phyloP scores from a whole-genome alignment of 2,888 invertebrate species.

The Syrista parreyssii region DNA sequence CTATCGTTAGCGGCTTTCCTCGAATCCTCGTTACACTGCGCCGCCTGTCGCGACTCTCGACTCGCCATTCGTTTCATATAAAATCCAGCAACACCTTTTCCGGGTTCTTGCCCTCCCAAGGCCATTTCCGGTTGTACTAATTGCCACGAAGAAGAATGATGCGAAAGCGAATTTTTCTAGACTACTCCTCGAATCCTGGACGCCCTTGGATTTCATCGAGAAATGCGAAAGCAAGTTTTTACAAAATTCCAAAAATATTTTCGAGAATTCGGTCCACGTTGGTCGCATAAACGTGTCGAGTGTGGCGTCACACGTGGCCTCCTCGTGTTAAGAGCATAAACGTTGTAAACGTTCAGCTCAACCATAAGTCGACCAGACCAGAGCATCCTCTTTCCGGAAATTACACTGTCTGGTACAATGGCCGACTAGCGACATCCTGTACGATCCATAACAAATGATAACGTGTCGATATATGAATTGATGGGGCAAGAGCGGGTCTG shows the following conservation, averaged over 20 bases:
- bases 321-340: neutral
- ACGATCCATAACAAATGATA: neutral
- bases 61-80: neutral
- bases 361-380: neutral
- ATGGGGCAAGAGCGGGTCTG: neutral
- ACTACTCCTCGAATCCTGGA: neutral
- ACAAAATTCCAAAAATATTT: neutral
- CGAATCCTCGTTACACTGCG: neutral
- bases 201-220: neutral
- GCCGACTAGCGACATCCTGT: neutral
- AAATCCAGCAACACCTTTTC: neutral
- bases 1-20: neutral
- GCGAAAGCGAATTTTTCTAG: neutral
- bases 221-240: neutral
- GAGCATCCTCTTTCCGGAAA: neutral
- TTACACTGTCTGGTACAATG: neutral
- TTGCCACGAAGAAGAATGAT: neutral
- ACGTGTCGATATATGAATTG: neutral
- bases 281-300: neutral
- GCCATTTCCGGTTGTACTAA: neutral
- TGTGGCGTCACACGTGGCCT: neutral
- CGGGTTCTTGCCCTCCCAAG: neutral
- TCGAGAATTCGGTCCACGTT: neutral
- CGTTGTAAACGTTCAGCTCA: neutral
- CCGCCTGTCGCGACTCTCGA: neutral